A percentile compares a stretch with the other conserved stretches of the same genome.
Evolutionary conservation across 1,140 invertebrate genomes (phyloP).

Genomic region (Yoshiicerus persimilis): DNA sequence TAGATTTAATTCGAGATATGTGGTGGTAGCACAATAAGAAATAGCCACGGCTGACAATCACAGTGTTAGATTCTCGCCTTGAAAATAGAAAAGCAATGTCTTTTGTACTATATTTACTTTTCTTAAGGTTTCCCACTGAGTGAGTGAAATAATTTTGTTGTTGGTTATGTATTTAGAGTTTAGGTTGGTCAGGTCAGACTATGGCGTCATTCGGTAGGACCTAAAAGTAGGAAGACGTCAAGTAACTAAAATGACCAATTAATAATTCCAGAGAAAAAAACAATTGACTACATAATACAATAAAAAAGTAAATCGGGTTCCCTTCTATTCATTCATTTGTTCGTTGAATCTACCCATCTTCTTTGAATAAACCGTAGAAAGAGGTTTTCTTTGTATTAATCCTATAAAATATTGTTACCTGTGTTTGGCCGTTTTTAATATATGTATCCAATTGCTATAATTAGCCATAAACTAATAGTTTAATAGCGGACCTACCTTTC

Average conservation of each 20-base stretch:
- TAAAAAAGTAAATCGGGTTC: background rate
- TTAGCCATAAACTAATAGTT: background rate
- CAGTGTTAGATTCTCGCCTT: background rate
- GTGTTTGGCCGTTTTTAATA: background rate
- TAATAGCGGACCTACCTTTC: background rate
- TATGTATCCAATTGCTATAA: background rate
- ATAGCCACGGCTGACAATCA: background rate
- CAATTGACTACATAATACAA: background rate
- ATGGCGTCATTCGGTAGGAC: background rate
- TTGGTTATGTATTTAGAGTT: background rate
- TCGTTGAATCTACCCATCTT: background rate
- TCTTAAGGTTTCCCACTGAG: background rate
- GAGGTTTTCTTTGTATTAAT: background rate
- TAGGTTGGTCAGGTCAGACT: too few species aligned
- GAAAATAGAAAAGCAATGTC: too few species aligned
- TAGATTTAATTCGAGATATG: background rate
- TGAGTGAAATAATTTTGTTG: background rate
- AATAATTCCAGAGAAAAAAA: background rate
- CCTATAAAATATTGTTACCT: too few species aligned
- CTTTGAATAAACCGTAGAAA: background rate
- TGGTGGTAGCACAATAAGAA: background rate
- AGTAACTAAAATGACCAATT: background rate
- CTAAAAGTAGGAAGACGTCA: background rate
- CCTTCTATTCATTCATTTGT: background rate
- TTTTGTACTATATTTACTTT: background rate